Evolutionary conservation across 2,888 invertebrate species (phyloP).

Genomic region (Pteria penguin): DNA sequence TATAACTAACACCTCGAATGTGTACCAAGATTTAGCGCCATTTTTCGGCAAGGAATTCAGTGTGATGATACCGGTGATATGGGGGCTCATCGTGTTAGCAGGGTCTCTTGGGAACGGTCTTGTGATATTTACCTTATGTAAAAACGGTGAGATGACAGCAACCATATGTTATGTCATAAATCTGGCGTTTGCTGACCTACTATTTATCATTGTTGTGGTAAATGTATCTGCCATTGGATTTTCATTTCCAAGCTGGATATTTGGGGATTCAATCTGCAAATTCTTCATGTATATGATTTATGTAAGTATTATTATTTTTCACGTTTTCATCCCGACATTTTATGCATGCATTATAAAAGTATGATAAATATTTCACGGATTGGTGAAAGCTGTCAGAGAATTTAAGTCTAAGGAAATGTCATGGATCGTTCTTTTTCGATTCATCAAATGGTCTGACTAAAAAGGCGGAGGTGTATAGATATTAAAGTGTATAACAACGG

Average conservation of each 20-base stretch:
- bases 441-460: too few species aligned
- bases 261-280: constrained; percentile 73
- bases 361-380: too few species aligned
- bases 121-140: constrained; percentile 72
- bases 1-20: too few species aligned
- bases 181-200: constrained; percentile 74
- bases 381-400: too few species aligned
- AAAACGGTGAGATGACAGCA: constrained; percentile 70
- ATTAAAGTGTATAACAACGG: too few species aligned
- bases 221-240: constrained; percentile 70
- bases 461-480: too few species aligned
- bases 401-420: too few species aligned
- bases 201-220: constrained; percentile 69
- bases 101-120: constrained; percentile 71
- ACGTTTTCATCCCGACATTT: too few species aligned
- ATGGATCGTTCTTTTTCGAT: too few species aligned
- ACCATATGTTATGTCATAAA: constrained; percentile 76
- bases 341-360: too few species aligned
- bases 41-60: background rate
- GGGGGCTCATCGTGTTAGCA: constrained; percentile 67
- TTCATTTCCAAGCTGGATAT: constrained; percentile 66
- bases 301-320: constrained; percentile 68
- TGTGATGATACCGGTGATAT: constrained; percentile 63
- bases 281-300: constrained; percentile 72
- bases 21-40: too few species aligned